Percentiles rank a stretch among this genome's conserved stretches.
These are phyloP conservation scores for Portevinia maculata DNA, from an alignment of 2,888 invertebrate genomes.

Conservation along the genomic window DNA sequence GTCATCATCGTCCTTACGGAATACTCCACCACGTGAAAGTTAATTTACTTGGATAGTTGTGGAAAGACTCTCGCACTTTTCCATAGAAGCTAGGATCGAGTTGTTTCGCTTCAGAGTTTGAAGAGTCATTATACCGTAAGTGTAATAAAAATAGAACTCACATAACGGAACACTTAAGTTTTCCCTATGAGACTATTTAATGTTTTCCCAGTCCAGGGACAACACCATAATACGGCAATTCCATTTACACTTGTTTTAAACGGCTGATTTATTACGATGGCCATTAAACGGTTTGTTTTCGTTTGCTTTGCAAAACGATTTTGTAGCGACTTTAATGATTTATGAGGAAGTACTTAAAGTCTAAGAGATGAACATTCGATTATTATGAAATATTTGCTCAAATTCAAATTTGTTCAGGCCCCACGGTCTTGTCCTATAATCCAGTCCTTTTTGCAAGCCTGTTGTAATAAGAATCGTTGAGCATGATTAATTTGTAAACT, in stretches of 20 bases:
- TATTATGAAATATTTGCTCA: not conserved
- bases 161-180: conserved; percentile 67
- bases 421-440: conserved; percentile 5
- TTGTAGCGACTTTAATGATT: not conserved
- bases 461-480: conserved; percentile 7
- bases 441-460: conserved; percentile 1
- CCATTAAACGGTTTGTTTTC: not conserved
- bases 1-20: conserved; percentile 29
- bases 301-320: not conserved
- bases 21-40: conserved; percentile 22
- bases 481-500: conserved; percentile 40
- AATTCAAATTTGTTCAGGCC: no score
- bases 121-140: conserved; percentile 66
- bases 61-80: conserved; percentile 55
- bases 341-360: not conserved
- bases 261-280: conserved; percentile 7
- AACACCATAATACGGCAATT: not conserved
- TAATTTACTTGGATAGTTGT: conserved; percentile 69
- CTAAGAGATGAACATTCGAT: not conserved
- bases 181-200: conserved; percentile 67
- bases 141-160: conserved; percentile 57
- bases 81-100: conserved; percentile 51
- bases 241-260: conserved; percentile 7
- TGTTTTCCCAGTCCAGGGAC: conserved; percentile 3
- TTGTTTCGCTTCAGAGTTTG: conserved; percentile 62